Conservation (phyloP, 2,888 invertebrate genomes). For the Labia minor region DNA sequence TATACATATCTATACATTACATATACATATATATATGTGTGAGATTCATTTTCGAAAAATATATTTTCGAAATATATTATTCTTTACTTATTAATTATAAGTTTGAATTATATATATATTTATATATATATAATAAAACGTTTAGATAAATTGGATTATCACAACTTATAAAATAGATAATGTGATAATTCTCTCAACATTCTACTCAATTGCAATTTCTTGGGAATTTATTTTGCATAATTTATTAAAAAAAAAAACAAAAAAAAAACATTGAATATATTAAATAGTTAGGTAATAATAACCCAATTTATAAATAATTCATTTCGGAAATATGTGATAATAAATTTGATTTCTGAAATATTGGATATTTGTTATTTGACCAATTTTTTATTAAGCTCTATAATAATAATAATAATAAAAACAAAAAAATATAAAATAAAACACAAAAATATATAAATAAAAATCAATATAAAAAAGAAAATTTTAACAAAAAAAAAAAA, state of each 20-base stretch:
- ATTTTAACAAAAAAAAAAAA: too few relatives aligned
- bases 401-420: background rate
- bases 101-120: background rate
- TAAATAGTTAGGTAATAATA: background rate
- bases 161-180: background rate
- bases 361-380: background rate
- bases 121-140: too few relatives aligned
- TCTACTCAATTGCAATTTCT: background rate
- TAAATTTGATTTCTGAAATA: conserved; percentile 7
- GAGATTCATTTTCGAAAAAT: conserved; percentile 17
- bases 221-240: conserved; percentile 6
- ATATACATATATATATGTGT: conserved; percentile 15
- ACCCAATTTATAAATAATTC: background rate
- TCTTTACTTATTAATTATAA: background rate
- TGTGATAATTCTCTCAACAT: conserved; percentile 5
- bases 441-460: too few relatives aligned
- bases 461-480: too few relatives aligned
- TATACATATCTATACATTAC: background rate
- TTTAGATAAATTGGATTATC: conserved; percentile 4
- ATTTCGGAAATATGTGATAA: conserved; percentile 13
- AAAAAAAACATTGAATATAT: conserved; percentile 1
- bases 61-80: conserved; percentile 13
- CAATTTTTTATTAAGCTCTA: background rate
- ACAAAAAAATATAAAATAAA: background rate
- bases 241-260: too few relatives aligned